Evolutionary conservation across 2,113 vertebrate genomes (phyloP), one percentile per base, ranked within the genome.

Genomic region (Onychostoma macrolepis): DNA sequence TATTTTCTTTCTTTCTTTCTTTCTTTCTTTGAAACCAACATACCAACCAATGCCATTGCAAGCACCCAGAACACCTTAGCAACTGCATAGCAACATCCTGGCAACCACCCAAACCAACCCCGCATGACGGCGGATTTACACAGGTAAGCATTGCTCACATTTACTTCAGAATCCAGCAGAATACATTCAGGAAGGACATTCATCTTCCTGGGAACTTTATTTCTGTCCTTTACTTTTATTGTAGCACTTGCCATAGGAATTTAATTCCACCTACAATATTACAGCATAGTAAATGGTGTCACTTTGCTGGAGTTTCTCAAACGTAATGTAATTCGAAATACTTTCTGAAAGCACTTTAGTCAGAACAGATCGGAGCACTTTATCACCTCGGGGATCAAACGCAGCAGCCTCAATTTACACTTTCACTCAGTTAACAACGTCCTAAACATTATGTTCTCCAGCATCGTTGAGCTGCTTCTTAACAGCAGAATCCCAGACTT

Each of bases 341-440:
- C 41, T 61, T 86, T 28, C 41, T 65, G 30, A 75, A 74, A 33
- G 78, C 72, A 83, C 87, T 83, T 50, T 9, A 78, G 58, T 56
- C 77, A 48, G 84, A 19, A 38, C 50, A 72, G 87, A 85, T 84
- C 21, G 63, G 36, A 72, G 67, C 84, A 76, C 77, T 89, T 87
- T 58, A 85, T 86, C 80, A 87, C 88, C 74, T 81, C 48, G 3
- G 71, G 81, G 85, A 87, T 86, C 56, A 80, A 56, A 85, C 77
- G 58, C 74, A 36, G 21, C 48, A 2, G n/a, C 33, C 61, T 72
- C 48, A 74, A 41, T 84, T 53, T 84, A 74, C 67, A 56, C 67
- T 56, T 72, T 41, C 82, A 74, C 30, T 74, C 33, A 41, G 69
- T 58, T 84, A 53, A 84, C 69, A 84, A 72, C 12, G 19, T 28